Conservation (phyloP, 2,113 vertebrate genomes). For the Coryphaenoides rupestris region DNA sequence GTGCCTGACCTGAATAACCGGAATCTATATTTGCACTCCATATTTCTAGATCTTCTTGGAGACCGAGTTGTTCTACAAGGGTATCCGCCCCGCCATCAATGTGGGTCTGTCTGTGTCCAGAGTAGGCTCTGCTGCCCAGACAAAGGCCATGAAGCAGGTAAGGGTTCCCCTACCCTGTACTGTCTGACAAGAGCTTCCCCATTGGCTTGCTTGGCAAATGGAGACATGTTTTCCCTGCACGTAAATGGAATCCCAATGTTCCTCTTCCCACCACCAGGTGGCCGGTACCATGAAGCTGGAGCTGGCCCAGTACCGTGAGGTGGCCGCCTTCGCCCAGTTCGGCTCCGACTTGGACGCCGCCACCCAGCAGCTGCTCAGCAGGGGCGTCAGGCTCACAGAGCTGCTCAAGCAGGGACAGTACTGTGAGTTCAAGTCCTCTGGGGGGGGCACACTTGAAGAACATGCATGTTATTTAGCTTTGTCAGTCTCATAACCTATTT, state of each 20-base stretch:
- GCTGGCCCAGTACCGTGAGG: slow-evolving; percentile 95
- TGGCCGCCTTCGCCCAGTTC: slow-evolving; percentile 96
- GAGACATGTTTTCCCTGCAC: too few relatives aligned
- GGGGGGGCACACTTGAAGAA: too few relatives aligned
- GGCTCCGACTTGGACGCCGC: slow-evolving; percentile 95
- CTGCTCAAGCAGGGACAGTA: slow-evolving; percentile 97
- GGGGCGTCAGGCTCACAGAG: slow-evolving; percentile 93
- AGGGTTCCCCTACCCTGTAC: too few relatives aligned
- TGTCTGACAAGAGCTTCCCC: too few relatives aligned
- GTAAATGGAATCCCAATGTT: slow-evolving; percentile 46
- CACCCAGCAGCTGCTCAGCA: slow-evolving; percentile 93
- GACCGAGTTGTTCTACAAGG: slow-evolving; percentile 98
- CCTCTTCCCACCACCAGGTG: slow-evolving; percentile 75
- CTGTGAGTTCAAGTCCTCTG: slow-evolving; percentile 70
- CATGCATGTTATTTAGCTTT: too few relatives aligned
- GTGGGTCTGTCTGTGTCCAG: slow-evolving; percentile 98
- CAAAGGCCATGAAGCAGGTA: slow-evolving; percentile 98
- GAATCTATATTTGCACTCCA: too few relatives aligned
- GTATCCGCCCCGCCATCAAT: slow-evolving; percentile 97
- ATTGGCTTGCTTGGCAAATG: too few relatives aligned
- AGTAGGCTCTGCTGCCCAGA: slow-evolving; percentile 98
- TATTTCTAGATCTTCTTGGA: slow-evolving; percentile 94
- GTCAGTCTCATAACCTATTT: not conserved
- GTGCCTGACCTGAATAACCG: too few relatives aligned
- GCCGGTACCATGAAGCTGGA: slow-evolving; percentile 98